Evolutionary conservation across 2,797 vertebrate genomes (phyloP).

Genomic region (Bradypodion ventrale): DNA sequence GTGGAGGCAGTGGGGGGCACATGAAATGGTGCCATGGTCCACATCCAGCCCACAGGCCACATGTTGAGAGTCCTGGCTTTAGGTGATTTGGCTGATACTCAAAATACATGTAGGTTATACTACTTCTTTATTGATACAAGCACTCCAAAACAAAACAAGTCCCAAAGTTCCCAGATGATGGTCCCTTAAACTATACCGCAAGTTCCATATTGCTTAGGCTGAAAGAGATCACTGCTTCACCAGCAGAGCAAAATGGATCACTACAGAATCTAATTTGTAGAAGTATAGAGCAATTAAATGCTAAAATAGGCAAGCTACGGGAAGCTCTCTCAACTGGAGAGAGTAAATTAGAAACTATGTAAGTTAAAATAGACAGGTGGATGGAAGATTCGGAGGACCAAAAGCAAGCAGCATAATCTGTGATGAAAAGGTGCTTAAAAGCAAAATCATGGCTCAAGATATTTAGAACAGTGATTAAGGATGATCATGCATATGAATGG

Average conservation of each 20-base stretch:
- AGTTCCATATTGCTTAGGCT: constrained; percentile 53
- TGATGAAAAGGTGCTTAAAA: constrained; percentile 63
- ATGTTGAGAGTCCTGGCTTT: no score
- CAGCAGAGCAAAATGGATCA: constrained; percentile 77
- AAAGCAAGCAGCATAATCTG: constrained; percentile 61
- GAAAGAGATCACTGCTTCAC: constrained; percentile 75
- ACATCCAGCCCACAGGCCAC: no score
- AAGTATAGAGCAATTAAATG: constrained; percentile 80
- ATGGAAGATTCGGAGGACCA: constrained; percentile 67
- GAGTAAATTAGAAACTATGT: constrained; percentile 79
- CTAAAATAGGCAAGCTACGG: constrained; percentile 78
- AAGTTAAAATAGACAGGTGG: constrained; percentile 77
- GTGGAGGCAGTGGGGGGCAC: no score
- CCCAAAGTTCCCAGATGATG: constrained; percentile 39
- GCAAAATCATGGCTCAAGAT: constrained; percentile 58
- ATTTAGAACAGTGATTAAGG: constrained; percentile 63
- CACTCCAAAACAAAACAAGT: not conserved
- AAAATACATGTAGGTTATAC: not conserved
- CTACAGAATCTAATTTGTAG: constrained; percentile 80
- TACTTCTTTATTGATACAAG: not conserved
- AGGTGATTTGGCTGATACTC: not conserved
- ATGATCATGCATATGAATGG: constrained; percentile 58
- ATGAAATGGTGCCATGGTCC: no score
- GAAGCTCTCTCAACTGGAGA: constrained; percentile 78
- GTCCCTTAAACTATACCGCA: constrained; percentile 32